Percentiles rank a stretch among this genome's conserved stretches.
These are phyloP conservation scores for Sarcophaga bullata DNA, from an alignment of 1,140 invertebrate genomes.

Conservation along the genomic window DNA sequence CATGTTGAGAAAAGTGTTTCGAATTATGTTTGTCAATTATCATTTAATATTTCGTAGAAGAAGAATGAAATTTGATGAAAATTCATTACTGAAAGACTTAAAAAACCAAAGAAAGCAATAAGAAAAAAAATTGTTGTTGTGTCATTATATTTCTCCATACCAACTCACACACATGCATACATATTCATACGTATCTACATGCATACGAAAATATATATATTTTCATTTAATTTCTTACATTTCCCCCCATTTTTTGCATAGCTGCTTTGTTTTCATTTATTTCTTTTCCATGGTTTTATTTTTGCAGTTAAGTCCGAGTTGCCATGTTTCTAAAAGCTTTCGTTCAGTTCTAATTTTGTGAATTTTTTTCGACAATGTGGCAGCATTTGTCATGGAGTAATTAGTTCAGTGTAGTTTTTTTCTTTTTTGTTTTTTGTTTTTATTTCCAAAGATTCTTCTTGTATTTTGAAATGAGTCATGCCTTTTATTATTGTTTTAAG, in stretches of 20 bases:
- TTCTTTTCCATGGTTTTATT: conserved; percentile 44
- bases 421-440: no score
- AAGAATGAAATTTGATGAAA: no score
- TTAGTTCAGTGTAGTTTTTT: no score
- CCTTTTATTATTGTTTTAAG: no score
- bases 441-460: no score
- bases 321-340: not conserved
- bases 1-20: not conserved
- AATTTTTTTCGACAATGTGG: not conserved
- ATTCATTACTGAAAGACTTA: not conserved
- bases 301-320: conserved; percentile 12
- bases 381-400: not conserved
- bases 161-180: not conserved
- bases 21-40: not conserved
- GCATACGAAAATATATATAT: not conserved
- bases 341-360: conserved; percentile 29
- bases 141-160: conserved; percentile 22
- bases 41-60: not conserved
- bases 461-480: no score
- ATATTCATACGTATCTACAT: not conserved
- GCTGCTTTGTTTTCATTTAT: conserved; percentile 46
- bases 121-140: conserved; percentile 37
- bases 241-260: conserved; percentile 46
- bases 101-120: conserved; percentile 7
- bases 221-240: conserved; percentile 15